Base-by-base conservation (phyloP, 92 coral and sea anemone genomes). In the Desmophyllum pertusum region DNA sequence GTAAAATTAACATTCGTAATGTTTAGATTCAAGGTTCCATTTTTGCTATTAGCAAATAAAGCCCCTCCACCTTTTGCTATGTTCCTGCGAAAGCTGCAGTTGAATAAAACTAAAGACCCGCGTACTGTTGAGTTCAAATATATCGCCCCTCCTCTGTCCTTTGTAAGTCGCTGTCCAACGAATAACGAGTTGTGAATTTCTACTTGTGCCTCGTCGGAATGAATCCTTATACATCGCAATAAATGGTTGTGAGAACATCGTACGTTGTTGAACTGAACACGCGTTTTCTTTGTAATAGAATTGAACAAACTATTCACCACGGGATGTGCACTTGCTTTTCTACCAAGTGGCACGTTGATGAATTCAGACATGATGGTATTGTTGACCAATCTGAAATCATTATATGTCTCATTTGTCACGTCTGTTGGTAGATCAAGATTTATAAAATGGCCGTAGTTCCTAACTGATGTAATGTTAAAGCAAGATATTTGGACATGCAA, bases 11-110 rank as follows among this genome's bases (percentile, higher is more conserved):
- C 57, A 27, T 40, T 10, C 17, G 65, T 72, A 31, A 75, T 46
- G 10, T 63, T 35, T 45, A 80, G 36, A 10, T 31, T 2, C n/a
- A 80, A 10, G 3, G 30, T 48, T 80, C 84, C 76, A 18, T n/a
- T 17, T 19, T 51, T 23, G 19, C 50, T 38, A n/a, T 57, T 9
- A 21, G 46, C 83, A 53, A 41, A 83, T 21, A 75, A 9, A 29
- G 81, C 70, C 19, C 87, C 87, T 29, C 87, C 87, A 19, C 31
- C 81, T 9, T 0, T 31, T 35, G 87, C 81, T 50, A 17, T 59
- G 64, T 55, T 84, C 9, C 37, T 17, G 3, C 38, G 30, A 76
- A 84, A 84, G 25, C 18, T 25, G 61, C 42, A 27, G 75, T 65
- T 79, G 40, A 29, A 29, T 8, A 79, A 5, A 4, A 5, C 33